Evolutionary conservation across 2,888 invertebrate genomes (phyloP).

Genomic region (Dromius quadrimaculatus): DNA sequence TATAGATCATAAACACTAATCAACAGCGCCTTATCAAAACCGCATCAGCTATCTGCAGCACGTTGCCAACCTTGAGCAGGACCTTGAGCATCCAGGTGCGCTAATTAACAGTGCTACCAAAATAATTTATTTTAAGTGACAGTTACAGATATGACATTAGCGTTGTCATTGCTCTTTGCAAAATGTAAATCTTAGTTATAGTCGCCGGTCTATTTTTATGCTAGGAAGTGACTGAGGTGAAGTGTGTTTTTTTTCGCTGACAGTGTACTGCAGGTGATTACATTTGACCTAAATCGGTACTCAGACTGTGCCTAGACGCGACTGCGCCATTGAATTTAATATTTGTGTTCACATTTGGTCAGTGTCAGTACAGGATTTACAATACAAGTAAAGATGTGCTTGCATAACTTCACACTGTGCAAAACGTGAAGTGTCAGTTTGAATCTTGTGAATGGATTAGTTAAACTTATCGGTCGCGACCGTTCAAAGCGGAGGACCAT

Average conservation of each 20-base stretch:
- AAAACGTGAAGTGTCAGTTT: constrained; percentile 42
- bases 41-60: no score
- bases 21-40: background rate
- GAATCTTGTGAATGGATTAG: constrained; percentile 45
- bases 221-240: constrained; percentile 23
- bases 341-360: constrained; percentile 43
- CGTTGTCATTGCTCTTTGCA: constrained; percentile 15
- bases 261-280: constrained; percentile 29
- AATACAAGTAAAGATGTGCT: constrained; percentile 35
- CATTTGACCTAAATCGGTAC: constrained; percentile 51
- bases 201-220: constrained; percentile 49
- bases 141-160: constrained; percentile 46
- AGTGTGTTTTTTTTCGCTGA: constrained; percentile 20
- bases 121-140: constrained; percentile 33
- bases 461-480: constrained; percentile 30
- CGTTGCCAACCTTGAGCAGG: constrained; percentile 38
- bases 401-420: constrained; percentile 39
- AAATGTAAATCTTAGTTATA: constrained; percentile 40
- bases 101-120: constrained; percentile 47
- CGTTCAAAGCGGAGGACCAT: constrained; percentile 39
- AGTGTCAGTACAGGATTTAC: constrained; percentile 42
- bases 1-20: no score
- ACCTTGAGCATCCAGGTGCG: constrained; percentile 1
- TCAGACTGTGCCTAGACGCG: constrained; percentile 45
- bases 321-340: constrained; percentile 49